A percentile compares a stretch with the other conserved stretches of the same genome.
These are phyloP conservation scores for Morelia viridis DNA, from an alignment of 2,797 vertebrate species.

Conservation along the genomic window DNA sequence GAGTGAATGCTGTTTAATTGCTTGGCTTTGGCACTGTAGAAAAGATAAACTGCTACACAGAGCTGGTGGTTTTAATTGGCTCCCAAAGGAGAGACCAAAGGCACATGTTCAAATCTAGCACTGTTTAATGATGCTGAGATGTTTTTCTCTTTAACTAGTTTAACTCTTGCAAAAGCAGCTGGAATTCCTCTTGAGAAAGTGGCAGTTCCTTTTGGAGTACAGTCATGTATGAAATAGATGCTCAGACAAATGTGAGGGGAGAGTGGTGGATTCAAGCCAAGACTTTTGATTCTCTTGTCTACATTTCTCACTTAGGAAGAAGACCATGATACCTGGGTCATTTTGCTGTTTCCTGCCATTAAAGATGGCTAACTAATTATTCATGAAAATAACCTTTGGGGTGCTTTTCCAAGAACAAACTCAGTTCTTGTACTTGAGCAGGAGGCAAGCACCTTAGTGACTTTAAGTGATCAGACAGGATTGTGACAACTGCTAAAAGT, in stretches of 20 bases:
- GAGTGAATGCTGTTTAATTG: not conserved
- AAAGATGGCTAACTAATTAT: not conserved
- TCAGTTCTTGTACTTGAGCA: not conserved
- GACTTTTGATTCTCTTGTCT: not conserved
- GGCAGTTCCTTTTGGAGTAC: not conserved
- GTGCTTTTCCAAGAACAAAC: not conserved
- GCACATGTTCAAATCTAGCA: not conserved
- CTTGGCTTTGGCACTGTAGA: not conserved
- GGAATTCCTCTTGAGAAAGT: not conserved
- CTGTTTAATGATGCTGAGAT: not conserved
- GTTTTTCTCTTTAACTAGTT: not conserved
- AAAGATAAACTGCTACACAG: not conserved
- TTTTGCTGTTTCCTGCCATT: not conserved
- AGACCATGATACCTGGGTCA: not conserved
- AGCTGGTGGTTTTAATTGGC: not conserved
- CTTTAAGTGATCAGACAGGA: not conserved
- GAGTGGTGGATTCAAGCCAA: not conserved
- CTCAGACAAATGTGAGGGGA: not conserved
- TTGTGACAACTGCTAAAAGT: not conserved
- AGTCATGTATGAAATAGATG: not conserved
- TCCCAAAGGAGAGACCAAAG: not conserved
- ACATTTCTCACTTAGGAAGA: not conserved
- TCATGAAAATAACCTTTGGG: not conserved
- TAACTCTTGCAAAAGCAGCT: not conserved
- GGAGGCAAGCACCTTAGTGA: not conserved